Evolutionary conservation across 2,797 vertebrate genomes (phyloP), one percentile per base, ranked within the genome.

Genomic region (Hozukius guyotensis): DNA sequence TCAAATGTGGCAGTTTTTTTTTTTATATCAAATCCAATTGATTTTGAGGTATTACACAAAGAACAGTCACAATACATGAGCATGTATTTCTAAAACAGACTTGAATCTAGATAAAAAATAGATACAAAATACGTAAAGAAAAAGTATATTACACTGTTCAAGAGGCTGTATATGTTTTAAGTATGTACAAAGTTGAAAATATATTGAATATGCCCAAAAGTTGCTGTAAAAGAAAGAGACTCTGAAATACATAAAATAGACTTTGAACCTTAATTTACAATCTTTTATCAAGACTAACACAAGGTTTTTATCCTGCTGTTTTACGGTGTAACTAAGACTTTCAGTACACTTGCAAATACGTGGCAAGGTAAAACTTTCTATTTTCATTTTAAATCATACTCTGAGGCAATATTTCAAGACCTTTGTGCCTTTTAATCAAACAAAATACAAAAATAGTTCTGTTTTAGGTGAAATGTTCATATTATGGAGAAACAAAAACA

Each of bases 121-220:
- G 72, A 90, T 93, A 94, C 72, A 85, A 94, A 96, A 92, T 92
- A 92, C 84, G 79, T 94, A 92, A 81, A 93, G 94, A 95, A 95
- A 95, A 93, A 80, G 90, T 95, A 93, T 95, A 93, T 95, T 96
- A 96, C 92, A 94, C 72, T 90, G 89, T 94, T 89, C 79, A 84
- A 88, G 88, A 88, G 80, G 87, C 82, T 73, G 77, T 92, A 90
- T 92, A 88, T 59, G 64, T 91, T 92, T 90, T 79, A 80, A 76
- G 38, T 96, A 95, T 95, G 83, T 95, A 96, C 95, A 96, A 94
- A 94, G 81, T 91, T 94, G 83, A 93, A 95, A 96, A 96, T 95
- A 93, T 91, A 89, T 65, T 88, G 85, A 94, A 92, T 91, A 90
- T 85, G 77, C 80, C 75, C 86, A 90, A 91, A 92, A 87, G 75